Base-by-base conservation (phyloP, 2,113 vertebrate genomes). In the Penelope pileata region DNA sequence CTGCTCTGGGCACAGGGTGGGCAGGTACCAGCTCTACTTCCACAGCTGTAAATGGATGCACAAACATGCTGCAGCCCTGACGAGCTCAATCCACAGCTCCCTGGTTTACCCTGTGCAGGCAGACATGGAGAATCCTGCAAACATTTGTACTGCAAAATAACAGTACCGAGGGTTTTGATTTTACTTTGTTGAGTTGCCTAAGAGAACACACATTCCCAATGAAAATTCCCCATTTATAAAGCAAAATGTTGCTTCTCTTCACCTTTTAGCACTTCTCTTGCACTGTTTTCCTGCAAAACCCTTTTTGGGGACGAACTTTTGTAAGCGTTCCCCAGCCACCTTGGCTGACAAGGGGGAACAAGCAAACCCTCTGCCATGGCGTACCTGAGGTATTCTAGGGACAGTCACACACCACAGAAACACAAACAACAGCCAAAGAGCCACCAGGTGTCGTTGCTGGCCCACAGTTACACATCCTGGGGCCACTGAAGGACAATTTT, bases 401-500 rank as follows among this genome's bases (percentile, higher is more conserved):
- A 30, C 34, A 36, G 2, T 7, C 32, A 34, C 54, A 21, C 15
- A 18, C 54, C 43, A 47, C 38, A 69, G 30, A 9, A 51, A 26
- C 40, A 12, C 7, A 16, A 67, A 17, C 32, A 42, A 7, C 47
- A n/a, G n/a, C 45, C 47, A 22, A 21, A 6, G 2, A 10, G 13
- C 87, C 67, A 51, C 36, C 23, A 42, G 78, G 27, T 19, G 68
- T 38, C 82, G 7, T 2, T 8, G 14, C n/a, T 0, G 1, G 29
- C 87, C 40, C 2, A 7, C 68, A 43, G 16, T 4, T 16, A 12
- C 0, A 2, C 4, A 1, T 36, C 74, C 36, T 29, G 0, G 1
- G 9, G 15, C 19, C 11, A 27, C 60, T 8, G 11, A 32, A 40
- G 34, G 34, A 5, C 26, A 62, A 26, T 76, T 91, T 58, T 68